These are phyloP conservation scores for Drosophila sucinea DNA, from an alignment of 1,140 invertebrate genomes.

Conservation along the genomic window DNA sequence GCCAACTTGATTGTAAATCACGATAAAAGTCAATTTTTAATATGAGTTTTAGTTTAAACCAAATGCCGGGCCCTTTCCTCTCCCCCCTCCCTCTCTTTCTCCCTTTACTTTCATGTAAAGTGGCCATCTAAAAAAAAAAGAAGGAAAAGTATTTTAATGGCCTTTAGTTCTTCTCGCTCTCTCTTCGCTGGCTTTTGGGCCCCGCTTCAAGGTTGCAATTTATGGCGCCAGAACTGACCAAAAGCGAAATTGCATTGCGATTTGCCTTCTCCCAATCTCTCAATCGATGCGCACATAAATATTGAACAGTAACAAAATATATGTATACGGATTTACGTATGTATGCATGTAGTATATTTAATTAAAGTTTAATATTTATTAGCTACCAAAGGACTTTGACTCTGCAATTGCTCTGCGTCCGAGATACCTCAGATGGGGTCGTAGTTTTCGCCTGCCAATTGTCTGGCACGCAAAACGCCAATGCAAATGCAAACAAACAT, in stretches of 20 bases:
- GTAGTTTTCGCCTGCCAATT: slow-evolving; percentile 20
- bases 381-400: slow-evolving; percentile 71
- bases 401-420: slow-evolving; percentile 50
- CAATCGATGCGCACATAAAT: slow-evolving; percentile 76
- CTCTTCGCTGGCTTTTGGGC: slow-evolving; percentile 38
- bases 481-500: slow-evolving; percentile 45
- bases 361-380: slow-evolving; percentile 82
- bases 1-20: slow-evolving; percentile 80
- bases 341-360: slow-evolving; percentile 54
- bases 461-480: slow-evolving; percentile 46
- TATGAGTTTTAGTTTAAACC: slow-evolving; percentile 78
- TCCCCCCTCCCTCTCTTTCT: not conserved
- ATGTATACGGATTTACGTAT: not conserved
- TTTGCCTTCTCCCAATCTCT: slow-evolving; percentile 19
- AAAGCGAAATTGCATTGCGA: slow-evolving; percentile 69
- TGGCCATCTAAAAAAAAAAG: slow-evolving; percentile 41
- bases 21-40: slow-evolving; percentile 82
- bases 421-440: slow-evolving; percentile 18
- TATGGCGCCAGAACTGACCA: slow-evolving; percentile 66
- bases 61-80: not conserved
- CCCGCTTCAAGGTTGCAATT: slow-evolving; percentile 75
- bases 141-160: slow-evolving; percentile 67
- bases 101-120: slow-evolving; percentile 42
- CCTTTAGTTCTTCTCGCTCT: slow-evolving; percentile 63
- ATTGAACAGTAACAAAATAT: slow-evolving; percentile 59